Base-by-base conservation (phyloP, 2,888 invertebrate genomes). In the Andricus quercusramuli region DNA sequence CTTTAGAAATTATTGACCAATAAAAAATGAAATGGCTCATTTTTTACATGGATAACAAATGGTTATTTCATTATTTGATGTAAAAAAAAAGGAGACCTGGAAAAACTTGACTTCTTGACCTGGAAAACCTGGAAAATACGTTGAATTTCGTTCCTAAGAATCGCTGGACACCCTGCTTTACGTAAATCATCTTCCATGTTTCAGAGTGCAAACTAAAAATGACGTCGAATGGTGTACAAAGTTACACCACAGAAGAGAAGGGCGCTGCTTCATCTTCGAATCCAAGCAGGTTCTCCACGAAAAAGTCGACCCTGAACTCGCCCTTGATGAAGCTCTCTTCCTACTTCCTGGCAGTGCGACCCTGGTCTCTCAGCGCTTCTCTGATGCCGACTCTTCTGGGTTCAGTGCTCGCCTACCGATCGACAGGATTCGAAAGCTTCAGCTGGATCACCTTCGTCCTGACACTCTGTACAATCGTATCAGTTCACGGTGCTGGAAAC, bases 401-500 rank as follows among this genome's bases (percentile, higher is more conserved):
- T 13, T 97, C 97, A 37, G 97, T 97, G 0, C 94, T 99, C 78
- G 98, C 98, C 1, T 97, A 97, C 93, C 97, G 98, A 88, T 94
- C 96, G 80, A 95, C 96, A 29, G 96, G 96, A 86, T 94, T 96
- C 41, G 94, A 94, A 51, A 96, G 96, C 83, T 98, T 98, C 93
- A 97, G 96, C 91, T 95, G 96, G 94, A 93, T 96, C 82, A 96
- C 96, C 0, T 95, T 98, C 85, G 89, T 98, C 67, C 94, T 98
- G 20, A 98, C 98, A 3, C 94, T 97, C 77, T 95, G 97, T 87
- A 98, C 98, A 4, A 96, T 98, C 32, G 94, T 98, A 82, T 97
- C 97, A 1, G 99, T 99, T 4, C 99, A 99, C 91, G 98, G 98
- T 82, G 99, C 99, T 82, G 99, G 98, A 78, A 99, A 99, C 93